A percentile compares a stretch with the other conserved stretches of the same genome.
These are phyloP conservation scores for Oreocharis arfaki DNA, from an alignment of 2,113 vertebrate species.

Conservation along the genomic window DNA sequence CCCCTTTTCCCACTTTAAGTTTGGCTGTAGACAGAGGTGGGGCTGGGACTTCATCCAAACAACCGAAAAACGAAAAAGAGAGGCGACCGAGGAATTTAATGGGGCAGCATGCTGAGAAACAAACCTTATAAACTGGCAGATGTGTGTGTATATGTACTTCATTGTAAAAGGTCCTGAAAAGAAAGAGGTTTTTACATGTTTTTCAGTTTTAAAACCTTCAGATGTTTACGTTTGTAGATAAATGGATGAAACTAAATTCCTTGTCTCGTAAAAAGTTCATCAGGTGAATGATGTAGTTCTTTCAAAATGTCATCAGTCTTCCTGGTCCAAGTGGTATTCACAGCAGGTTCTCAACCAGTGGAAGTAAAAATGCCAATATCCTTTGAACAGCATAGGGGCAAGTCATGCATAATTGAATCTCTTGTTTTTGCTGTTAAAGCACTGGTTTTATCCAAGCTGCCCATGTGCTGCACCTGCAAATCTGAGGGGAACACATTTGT, in stretches of 20 bases:
- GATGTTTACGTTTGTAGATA: not conserved
- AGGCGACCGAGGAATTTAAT: not conserved
- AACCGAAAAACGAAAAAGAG: not conserved
- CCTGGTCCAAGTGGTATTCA: not conserved
- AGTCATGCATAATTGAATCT: not conserved
- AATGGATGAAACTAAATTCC: not conserved
- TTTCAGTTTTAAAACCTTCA: not conserved
- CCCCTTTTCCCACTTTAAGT: not conserved
- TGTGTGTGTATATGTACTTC: not conserved
- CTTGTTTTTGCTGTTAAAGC: not conserved
- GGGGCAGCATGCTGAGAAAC: not conserved
- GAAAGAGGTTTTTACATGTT: not conserved
- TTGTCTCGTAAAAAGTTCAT: constrained; percentile 40
- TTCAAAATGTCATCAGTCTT: constrained; percentile 40
- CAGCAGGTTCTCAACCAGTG: not conserved
- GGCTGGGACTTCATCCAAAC: not conserved
- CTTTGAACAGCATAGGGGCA: not conserved
- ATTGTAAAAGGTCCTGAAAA: not conserved
- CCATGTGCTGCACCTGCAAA: not conserved
- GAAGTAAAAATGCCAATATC: constrained; percentile 23
- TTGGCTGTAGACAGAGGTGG: not conserved
- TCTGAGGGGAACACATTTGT: not conserved
- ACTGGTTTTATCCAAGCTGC: not conserved
- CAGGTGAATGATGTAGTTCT: constrained; percentile 14
- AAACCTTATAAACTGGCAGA: not conserved